phyloP scores from a whole-genome alignment of 2,113 vertebrate species.

The Pomatorhinus ruficollis region DNA sequence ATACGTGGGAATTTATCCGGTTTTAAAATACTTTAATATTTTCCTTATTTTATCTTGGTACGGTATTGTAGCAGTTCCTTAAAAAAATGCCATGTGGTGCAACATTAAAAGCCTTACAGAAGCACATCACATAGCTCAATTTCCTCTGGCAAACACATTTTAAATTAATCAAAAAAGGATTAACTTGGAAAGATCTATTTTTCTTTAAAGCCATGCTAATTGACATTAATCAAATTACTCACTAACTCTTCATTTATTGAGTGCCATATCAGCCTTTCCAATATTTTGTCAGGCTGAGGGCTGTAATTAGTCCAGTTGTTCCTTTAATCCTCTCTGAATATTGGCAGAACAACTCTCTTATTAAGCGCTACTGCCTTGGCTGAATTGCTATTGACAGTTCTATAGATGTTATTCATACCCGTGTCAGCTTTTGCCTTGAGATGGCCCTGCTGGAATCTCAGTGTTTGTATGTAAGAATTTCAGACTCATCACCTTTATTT shows the following conservation, averaged over 20 bases:
- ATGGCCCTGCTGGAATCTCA: neutral
- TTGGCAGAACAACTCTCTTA: conserved; percentile 12
- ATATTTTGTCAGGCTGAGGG: conserved; percentile 34
- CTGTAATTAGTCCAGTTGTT: conserved; percentile 43
- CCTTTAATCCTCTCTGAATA: conserved; percentile 43
- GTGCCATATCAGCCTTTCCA: conserved; percentile 29
- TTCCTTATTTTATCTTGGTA: neutral
- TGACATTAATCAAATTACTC: conserved; percentile 55
- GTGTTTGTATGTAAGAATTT: neutral
- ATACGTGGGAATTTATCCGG: rapidly evolving
- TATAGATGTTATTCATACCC: neutral
- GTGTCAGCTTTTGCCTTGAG: neutral
- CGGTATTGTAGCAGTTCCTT: neutral
- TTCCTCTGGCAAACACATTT: conserved; percentile 10
- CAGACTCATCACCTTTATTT: neutral
- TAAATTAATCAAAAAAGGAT: conserved; percentile 52
- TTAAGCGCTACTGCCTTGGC: neutral
- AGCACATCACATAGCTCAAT: neutral
- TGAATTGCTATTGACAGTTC: neutral
- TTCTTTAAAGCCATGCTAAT: conserved; percentile 56
- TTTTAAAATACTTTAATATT: neutral
- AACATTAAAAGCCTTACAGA: neutral
- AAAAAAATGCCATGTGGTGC: neutral
- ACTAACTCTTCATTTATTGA: conserved; percentile 46
- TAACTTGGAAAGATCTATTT: conserved; percentile 46